phyloP scores from a whole-genome alignment of 2,888 invertebrate species.

The Agapostemon virescens region DNA sequence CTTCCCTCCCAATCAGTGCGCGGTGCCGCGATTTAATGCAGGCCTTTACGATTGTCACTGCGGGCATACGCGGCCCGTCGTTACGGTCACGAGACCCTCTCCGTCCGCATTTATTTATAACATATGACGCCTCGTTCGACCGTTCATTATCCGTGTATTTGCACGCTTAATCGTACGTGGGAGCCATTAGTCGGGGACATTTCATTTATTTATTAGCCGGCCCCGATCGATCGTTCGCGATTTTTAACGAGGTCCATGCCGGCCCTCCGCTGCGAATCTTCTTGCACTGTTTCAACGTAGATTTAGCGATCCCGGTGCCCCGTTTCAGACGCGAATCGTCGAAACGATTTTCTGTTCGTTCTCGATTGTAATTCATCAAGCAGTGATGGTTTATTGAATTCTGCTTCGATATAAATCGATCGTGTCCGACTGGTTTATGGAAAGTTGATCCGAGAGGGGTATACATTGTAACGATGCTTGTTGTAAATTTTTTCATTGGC shows the following conservation, averaged over 20 bases:
- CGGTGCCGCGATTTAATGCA: conserved; percentile 65
- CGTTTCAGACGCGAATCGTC: background rate
- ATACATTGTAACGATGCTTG: background rate
- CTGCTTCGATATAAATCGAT: background rate
- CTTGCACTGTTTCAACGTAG: background rate
- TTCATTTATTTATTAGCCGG: conserved; percentile 37
- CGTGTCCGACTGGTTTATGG: background rate
- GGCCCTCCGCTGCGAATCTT: background rate
- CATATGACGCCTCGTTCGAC: conserved; percentile 22
- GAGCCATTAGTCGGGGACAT: conserved; percentile 37
- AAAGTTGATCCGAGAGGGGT: background rate
- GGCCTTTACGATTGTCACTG: conserved; percentile 62
- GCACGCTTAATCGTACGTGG: conserved; percentile 44
- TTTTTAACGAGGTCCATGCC: conserved; percentile 14
- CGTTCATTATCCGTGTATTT: conserved; percentile 53
- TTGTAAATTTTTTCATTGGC: background rate
- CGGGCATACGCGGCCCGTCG: conserved; percentile 35
- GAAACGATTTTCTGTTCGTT: background rate
- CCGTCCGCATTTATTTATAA: conserved; percentile 41
- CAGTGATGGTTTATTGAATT: background rate
- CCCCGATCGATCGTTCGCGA: conserved; percentile 10
- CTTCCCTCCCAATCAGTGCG: conserved; percentile 49
- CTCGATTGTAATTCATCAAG: background rate
- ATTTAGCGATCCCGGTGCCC: background rate
- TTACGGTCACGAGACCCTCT: conserved; percentile 48